These are phyloP conservation scores for Archips xylosteana DNA, from an alignment of 2,888 invertebrate genomes.

Conservation along the genomic window DNA sequence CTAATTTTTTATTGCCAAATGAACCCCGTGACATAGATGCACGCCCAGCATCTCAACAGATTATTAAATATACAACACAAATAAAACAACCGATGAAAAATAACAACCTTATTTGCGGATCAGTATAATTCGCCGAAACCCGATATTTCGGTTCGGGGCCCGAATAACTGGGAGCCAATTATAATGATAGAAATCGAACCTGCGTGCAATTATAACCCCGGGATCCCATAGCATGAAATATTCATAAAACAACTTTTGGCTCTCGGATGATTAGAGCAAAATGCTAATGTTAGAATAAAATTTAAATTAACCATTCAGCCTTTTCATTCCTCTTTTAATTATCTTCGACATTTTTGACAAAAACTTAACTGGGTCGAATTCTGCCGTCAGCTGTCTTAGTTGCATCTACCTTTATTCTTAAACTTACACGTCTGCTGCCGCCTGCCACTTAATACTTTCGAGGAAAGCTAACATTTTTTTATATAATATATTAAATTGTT, in stretches of 20 bases:
- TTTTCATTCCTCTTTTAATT: slow-evolving; percentile 5
- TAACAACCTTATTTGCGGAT: slow-evolving; percentile 21
- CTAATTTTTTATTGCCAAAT: neutral
- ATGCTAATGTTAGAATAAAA: slow-evolving; percentile 30
- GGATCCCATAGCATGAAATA: slow-evolving; percentile 16
- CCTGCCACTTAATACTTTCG: too few species aligned
- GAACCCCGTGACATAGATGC: neutral
- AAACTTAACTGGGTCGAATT: neutral
- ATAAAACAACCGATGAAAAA: slow-evolving; percentile 23
- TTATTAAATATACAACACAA: slow-evolving; percentile 8
- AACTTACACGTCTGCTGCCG: neutral
- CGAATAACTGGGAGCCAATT: slow-evolving; percentile 22
- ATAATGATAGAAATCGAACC: slow-evolving; percentile 15
- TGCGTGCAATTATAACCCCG: slow-evolving; percentile 10
- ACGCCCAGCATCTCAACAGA: neutral
- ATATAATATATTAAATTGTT: too few species aligned
- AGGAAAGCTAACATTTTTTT: too few species aligned
- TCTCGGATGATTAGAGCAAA: slow-evolving; percentile 25
- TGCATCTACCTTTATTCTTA: neutral
- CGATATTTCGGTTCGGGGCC: slow-evolving; percentile 7
- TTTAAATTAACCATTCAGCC: slow-evolving; percentile 14
- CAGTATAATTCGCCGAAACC: neutral
- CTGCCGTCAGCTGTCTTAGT: neutral
- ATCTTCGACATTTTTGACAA: slow-evolving; percentile 13
- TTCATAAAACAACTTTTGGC: slow-evolving; percentile 30